Evolutionary conservation across 1,140 invertebrate genomes (phyloP).

Genomic region (Trichomalopsis sarcophagae): DNA sequence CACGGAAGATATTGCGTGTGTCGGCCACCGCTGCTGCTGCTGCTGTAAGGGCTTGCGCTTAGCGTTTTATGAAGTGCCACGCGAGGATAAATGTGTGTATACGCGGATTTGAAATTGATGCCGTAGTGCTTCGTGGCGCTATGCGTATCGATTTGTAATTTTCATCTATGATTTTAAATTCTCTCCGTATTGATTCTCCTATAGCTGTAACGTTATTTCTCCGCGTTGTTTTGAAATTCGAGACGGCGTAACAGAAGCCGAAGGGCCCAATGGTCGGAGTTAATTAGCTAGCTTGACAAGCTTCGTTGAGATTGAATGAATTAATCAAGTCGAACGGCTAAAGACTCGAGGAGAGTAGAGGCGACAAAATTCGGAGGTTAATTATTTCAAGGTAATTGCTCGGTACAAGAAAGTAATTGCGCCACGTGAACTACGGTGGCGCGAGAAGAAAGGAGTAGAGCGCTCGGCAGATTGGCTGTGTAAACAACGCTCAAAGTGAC

Average conservation of each 20-base stretch:
- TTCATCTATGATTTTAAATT: too few species aligned
- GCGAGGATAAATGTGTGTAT: too few species aligned
- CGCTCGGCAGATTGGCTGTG: background rate
- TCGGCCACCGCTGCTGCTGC: background rate
- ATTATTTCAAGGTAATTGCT: constrained; percentile 7
- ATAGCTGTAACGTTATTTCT: too few species aligned
- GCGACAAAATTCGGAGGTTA: background rate
- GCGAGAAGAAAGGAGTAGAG: background rate
- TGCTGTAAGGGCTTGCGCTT: background rate
- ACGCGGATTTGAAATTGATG: too few species aligned
- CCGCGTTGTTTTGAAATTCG: too few species aligned
- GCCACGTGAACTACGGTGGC: background rate
- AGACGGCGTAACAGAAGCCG: too few species aligned
- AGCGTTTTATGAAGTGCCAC: too few species aligned
- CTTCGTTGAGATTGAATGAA: background rate
- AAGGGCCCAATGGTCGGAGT: background rate
- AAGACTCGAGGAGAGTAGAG: background rate
- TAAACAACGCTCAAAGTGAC: background rate
- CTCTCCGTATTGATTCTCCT: too few species aligned
- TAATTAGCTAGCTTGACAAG: background rate
- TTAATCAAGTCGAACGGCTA: background rate
- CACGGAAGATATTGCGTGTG: background rate
- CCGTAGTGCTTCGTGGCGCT: too few species aligned
- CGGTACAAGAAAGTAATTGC: background rate
- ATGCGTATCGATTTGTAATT: too few species aligned